A percentile compares a stretch with the other conserved stretches of the same genome.
phyloP scores from a whole-genome alignment of 2,888 invertebrate genomes.

The Hemaris fuciformis region DNA sequence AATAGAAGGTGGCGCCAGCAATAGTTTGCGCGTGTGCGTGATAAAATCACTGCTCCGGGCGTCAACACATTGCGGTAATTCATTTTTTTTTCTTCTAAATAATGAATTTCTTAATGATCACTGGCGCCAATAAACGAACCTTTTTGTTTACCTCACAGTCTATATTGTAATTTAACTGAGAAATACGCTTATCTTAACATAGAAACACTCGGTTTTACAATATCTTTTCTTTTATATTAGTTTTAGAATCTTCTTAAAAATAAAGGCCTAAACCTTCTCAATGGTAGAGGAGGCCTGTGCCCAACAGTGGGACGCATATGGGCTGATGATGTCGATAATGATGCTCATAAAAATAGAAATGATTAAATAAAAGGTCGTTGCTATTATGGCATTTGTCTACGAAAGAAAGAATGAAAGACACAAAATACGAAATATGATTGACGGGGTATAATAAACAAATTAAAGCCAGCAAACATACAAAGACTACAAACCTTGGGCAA shows the following conservation, averaged over 20 bases:
- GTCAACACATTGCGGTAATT: constrained; percentile 52
- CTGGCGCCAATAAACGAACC: neutral
- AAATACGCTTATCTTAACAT: neutral
- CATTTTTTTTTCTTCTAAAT: constrained; percentile 42
- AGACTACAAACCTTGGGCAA: constrained; percentile 21
- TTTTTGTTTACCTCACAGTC: neutral
- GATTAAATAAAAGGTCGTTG: too few relatives aligned
- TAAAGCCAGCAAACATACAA: constrained; percentile 15
- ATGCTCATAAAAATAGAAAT: too few relatives aligned
- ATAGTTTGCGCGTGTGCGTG: constrained; percentile 49
- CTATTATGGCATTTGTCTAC: too few relatives aligned
- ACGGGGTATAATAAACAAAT: constrained; percentile 18
- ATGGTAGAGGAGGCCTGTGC: too few relatives aligned
- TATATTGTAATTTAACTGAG: neutral
- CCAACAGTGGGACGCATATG: too few relatives aligned
- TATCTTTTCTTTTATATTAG: neutral
- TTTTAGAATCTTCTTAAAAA: too few relatives aligned
- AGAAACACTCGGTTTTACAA: neutral
- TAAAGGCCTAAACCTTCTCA: too few relatives aligned
- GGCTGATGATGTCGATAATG: too few relatives aligned
- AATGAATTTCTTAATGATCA: constrained; percentile 23
- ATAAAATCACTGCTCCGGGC: constrained; percentile 66
- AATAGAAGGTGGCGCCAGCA: constrained; percentile 40
- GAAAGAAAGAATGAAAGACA: neutral
- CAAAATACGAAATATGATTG: constrained; percentile 1